These are phyloP conservation scores for Rhagium mordax DNA, from an alignment of 2,888 invertebrate genomes.

Conservation along the genomic window DNA sequence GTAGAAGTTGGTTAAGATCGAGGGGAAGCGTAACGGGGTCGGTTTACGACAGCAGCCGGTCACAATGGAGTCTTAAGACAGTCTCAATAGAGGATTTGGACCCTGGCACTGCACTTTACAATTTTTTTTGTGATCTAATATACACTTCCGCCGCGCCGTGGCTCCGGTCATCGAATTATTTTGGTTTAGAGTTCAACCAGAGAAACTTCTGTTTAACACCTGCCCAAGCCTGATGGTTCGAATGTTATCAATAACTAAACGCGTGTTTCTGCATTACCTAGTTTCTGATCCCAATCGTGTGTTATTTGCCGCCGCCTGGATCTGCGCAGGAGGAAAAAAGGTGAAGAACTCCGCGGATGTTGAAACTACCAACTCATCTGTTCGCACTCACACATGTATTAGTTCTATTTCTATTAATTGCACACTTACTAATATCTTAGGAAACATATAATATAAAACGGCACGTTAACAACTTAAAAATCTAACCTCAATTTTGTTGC, in stretches of 20 bases:
- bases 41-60: no score
- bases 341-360: constrained; percentile 74
- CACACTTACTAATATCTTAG: constrained; percentile 46
- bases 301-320: constrained; percentile 70
- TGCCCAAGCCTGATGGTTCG: constrained; percentile 7
- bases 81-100: no score
- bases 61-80: no score
- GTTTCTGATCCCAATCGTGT: constrained; percentile 70
- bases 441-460: constrained; percentile 14
- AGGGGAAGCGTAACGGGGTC: no score
- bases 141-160: no score
- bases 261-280: constrained; percentile 66
- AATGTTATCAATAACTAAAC: constrained; percentile 59
- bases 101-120: no score
- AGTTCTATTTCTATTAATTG: constrained; percentile 60
- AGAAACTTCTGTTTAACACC: constrained; percentile 5
- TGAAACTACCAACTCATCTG: constrained; percentile 61
- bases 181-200: background rate
- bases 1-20: no score
- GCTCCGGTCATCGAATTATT: background rate
- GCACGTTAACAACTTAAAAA: background rate
- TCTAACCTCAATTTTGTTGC: background rate
- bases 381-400: constrained; percentile 70
- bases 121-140: no score
- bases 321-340: constrained; percentile 76